These are phyloP conservation scores for Phycodurus eques DNA, from an alignment of 2,113 vertebrate genomes.

Conservation along the genomic window DNA sequence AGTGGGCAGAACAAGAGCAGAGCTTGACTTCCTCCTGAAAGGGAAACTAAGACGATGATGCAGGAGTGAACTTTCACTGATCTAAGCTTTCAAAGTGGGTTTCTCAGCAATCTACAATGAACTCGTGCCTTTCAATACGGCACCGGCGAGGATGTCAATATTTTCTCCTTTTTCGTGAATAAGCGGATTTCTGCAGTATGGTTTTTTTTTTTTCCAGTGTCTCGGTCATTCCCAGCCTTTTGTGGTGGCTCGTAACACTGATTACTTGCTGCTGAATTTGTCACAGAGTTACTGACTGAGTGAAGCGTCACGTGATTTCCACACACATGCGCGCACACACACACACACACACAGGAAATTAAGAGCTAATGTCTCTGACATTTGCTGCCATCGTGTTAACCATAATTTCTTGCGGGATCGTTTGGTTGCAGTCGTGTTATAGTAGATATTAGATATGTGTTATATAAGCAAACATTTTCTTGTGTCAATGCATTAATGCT, in stretches of 20 bases:
- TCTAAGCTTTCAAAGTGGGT: slow-evolving; percentile 6
- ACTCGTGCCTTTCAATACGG: slow-evolving; percentile 1
- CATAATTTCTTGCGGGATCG: slow-evolving; percentile 9
- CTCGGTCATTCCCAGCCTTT: slow-evolving; percentile 37
- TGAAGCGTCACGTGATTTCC: slow-evolving; percentile 38
- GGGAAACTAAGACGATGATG: slow-evolving; percentile 32
- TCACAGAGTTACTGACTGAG: slow-evolving; percentile 54
- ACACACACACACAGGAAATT: slow-evolving; percentile 19
- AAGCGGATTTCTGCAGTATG: slow-evolving; percentile 10
- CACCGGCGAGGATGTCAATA: background rate
- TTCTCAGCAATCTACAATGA: slow-evolving; percentile 2
- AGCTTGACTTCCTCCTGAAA: slow-evolving; percentile 56
- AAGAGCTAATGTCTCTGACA: slow-evolving; percentile 57
- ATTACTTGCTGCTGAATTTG: slow-evolving; percentile 59
- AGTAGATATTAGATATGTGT: no score
- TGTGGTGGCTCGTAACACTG: slow-evolving; percentile 44
- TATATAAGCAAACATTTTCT: no score
- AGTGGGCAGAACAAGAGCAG: slow-evolving; percentile 66
- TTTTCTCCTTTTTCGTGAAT: background rate
- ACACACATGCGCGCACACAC: background rate
- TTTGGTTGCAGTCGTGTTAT: background rate
- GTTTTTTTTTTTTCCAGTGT: slow-evolving; percentile 3
- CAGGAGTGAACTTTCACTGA: slow-evolving; percentile 12
- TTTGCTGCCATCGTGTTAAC: slow-evolving; percentile 53
- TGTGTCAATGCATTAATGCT: background rate